Evolutionary conservation across 2,113 vertebrate genomes (phyloP), one percentile per base, ranked within the genome.

Genomic region (Anhinga anhinga): DNA sequence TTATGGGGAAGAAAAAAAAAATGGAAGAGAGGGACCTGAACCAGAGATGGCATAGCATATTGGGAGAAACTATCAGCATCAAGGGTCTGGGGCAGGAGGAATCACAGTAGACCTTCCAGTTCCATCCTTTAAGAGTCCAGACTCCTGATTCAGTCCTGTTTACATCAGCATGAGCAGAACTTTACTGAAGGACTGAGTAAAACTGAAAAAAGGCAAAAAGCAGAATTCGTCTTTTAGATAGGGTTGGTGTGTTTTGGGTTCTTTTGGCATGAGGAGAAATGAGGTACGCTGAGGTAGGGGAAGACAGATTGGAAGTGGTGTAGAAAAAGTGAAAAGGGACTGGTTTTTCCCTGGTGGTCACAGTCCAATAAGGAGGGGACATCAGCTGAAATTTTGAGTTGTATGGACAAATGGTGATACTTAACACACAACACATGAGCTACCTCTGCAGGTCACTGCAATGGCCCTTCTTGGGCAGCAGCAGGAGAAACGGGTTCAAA

Each of bases 191-290:
- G 38, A 58, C 26, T 67, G 8, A 82, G 49, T 19, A 72, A 67
- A 88, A 19, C 32, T 20, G 56, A 23, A 53, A 66, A 36, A 70
- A 65, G 15, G 3, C 12, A 71, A 80, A 87, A 84, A 65, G 10
- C 32, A 86, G 47, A 67, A 47, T 3, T 1, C 11, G 2, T 55
- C 11, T 34, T 81, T 69, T 59, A 69, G 26, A 14, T 59, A 69
- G 26, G 15, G 15, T 52, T 67, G 47, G 7, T 30, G 72, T 32
- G 10, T 47, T 56, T 38, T 7, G 1, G 5, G 1, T 0, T 21
- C 62, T 87, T 61, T 79, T 58, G 36, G 32, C 20, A 34, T 5
- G 16, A 44, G 20, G 17, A 88, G 38, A 82, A 85, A 58, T 27
- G 3, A 80, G 14, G 12, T 62, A 36, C 7, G 1, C 15, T 45